Base-by-base conservation (phyloP, 2,888 invertebrate species). In the Aricia artaxerxes region DNA sequence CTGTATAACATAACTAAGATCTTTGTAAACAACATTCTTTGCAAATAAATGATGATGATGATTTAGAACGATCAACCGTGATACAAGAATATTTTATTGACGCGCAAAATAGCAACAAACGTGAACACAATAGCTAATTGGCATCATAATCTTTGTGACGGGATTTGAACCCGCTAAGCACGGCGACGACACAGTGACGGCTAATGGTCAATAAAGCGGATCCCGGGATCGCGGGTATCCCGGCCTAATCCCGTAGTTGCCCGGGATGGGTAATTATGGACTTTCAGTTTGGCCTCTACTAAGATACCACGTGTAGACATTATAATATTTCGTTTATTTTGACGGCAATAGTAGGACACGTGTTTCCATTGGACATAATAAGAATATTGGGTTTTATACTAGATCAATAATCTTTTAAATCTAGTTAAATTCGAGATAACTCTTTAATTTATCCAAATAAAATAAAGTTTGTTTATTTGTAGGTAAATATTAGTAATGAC, bases 191-290 rank as follows among this genome's bases (percentile, higher is more conserved):
- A 80, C 77, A 60, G 79, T 61, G 73, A 79, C 78, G 77, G 81
- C 73, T 85, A 85, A 85, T 84, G 84, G 84, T 82, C 85, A 83
- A 84, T 85, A 83, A 85, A 84, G 82, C 69, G 80, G 83, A 83
- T 83, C 83, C 81, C 49, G 79, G 80, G 84, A 82, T 83, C 82
- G 80, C 81, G 79, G 79, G 80, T 80, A 80, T 80, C 78, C 57
- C 78, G 69, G 79, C 81, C 78, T 81, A 81, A 83, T 83, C 83
- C 82, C 78, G 80, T 81, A 80, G 77, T 78, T 80, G 77, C 61
- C 73, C 76, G 61, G 80, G 73, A 79, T 78, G 78, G 78, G 78
- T 79, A 79, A 80, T 80, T 73, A 81, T 79, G 79, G 80, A 79
- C 75, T 79, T 80, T 79, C 73, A 81, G 82, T 82, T 81, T 78